Percentiles rank a stretch among this genome's conserved stretches.
These are phyloP conservation scores for Etia nguti DNA, from an alignment of 2,113 vertebrate genomes.

Conservation along the genomic window DNA sequence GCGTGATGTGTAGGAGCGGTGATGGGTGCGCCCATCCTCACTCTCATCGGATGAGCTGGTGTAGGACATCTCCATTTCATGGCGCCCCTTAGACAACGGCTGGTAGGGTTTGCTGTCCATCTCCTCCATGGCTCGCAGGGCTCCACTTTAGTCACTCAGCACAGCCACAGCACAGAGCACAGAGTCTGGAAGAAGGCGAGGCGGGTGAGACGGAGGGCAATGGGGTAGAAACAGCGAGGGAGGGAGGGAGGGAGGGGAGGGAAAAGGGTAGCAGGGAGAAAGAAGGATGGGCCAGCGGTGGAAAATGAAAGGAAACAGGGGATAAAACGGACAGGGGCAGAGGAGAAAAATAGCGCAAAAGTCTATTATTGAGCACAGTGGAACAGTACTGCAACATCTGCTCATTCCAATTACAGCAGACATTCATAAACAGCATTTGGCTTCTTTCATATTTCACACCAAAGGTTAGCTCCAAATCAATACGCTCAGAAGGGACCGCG, in stretches of 20 bases:
- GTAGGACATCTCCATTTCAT: constrained; percentile 94
- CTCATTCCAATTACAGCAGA: constrained; percentile 51
- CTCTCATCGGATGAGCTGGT: constrained; percentile 96
- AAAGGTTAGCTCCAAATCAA: constrained; percentile 65
- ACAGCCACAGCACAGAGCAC: constrained; percentile 60
- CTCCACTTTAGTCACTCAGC: constrained; percentile 78
- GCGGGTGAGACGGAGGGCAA: not conserved
- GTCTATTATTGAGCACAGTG: constrained; percentile 53
- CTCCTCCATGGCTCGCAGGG: constrained; percentile 86
- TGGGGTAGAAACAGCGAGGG: not conserved
- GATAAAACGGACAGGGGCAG: not conserved
- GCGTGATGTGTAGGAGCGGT: constrained; percentile 89
- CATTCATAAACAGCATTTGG: constrained; percentile 56
- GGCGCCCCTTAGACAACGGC: constrained; percentile 90
- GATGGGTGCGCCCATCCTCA: constrained; percentile 87
- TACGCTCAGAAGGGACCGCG: constrained; percentile 22
- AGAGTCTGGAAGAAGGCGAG: constrained; percentile 62
- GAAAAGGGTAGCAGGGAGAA: not conserved
- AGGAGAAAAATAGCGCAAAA: constrained; percentile 29
- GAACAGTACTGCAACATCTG: constrained; percentile 53
- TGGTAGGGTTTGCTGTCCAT: constrained; percentile 98
- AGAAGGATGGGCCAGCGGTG: not conserved
- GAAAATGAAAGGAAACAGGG: constrained; percentile 8
- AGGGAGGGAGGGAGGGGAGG: not conserved
- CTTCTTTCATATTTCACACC: constrained; percentile 61